Percentiles rank a stretch among this genome's conserved stretches.
Evolutionary conservation across 2,113 vertebrate species (phyloP).

Genomic region (Rhodinocichla rosea): DNA sequence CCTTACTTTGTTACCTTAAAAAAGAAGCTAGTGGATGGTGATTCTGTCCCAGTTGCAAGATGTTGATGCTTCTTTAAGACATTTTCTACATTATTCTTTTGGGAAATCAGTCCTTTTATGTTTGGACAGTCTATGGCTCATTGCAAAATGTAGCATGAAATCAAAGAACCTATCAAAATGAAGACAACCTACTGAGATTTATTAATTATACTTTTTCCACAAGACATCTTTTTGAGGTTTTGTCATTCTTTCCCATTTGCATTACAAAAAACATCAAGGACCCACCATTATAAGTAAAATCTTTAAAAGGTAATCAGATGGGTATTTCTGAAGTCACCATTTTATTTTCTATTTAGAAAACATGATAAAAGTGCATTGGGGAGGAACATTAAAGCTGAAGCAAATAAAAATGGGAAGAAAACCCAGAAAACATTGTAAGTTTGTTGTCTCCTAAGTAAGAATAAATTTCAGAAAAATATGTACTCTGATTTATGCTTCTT

Average conservation of each 20-base stretch:
- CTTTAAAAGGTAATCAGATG: slow-evolving; percentile 26
- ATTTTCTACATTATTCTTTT: not conserved
- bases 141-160: not conserved
- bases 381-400: not conserved
- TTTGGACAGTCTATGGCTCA: not conserved
- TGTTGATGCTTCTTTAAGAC: not conserved
- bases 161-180: slow-evolving; percentile 42
- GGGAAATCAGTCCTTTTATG: not conserved
- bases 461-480: not conserved
- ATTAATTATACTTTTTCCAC: slow-evolving; percentile 19
- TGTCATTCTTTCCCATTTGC: slow-evolving; percentile 34
- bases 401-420: not conserved
- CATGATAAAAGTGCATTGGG: not conserved
- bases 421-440: not conserved
- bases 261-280: slow-evolving; percentile 35
- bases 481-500: not conserved
- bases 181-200: not conserved
- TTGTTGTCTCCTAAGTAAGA: not conserved
- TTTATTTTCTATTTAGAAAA: slow-evolving; percentile 11
- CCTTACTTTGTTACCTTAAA: not conserved
- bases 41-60: not conserved
- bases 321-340: not conserved
- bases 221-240: slow-evolving; percentile 25
- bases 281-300: not conserved
- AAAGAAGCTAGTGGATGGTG: not conserved